Conservation (phyloP, 2,113 vertebrate species). For the Chlorodrepanis virens region DNA sequence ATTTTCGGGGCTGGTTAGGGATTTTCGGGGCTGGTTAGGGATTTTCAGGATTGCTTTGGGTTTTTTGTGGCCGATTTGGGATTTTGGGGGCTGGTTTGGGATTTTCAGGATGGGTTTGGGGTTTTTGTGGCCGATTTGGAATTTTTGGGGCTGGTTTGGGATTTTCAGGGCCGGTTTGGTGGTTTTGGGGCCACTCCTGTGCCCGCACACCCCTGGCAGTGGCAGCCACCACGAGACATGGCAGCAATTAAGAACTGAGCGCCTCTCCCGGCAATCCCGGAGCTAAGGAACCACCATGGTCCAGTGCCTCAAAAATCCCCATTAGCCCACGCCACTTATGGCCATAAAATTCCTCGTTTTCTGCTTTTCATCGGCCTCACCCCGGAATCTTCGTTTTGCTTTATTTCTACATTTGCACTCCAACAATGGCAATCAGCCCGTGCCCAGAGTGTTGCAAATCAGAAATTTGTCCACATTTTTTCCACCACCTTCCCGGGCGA, state of each 20-base stretch:
- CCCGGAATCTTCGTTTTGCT: neutral
- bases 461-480: conserved; percentile 1
- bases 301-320: neutral
- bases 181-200: rapidly evolving
- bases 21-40: neutral
- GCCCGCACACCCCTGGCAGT: rapidly evolving
- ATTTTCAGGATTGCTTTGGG: too few relatives aligned
- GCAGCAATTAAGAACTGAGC: neutral
- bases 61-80: too few relatives aligned
- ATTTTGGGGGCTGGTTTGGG: rapidly evolving
- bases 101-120: rapidly evolving
- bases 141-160: rapidly evolving
- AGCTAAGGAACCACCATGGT: neutral
- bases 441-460: conserved; percentile 1
- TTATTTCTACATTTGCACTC: neutral
- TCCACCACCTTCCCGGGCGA: neutral
- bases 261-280: neutral
- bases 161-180: rapidly evolving
- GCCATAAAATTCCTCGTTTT: conserved; percentile 1
- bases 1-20: rapidly evolving
- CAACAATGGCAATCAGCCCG: neutral
- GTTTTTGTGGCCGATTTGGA: rapidly evolving
- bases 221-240: rapidly evolving
- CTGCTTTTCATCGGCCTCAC: neutral
- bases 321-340: neutral